A percentile compares a stretch with the other conserved stretches of the same genome.
phyloP scores from a whole-genome alignment of 2,113 vertebrate species.

The Danio rerio region DNA sequence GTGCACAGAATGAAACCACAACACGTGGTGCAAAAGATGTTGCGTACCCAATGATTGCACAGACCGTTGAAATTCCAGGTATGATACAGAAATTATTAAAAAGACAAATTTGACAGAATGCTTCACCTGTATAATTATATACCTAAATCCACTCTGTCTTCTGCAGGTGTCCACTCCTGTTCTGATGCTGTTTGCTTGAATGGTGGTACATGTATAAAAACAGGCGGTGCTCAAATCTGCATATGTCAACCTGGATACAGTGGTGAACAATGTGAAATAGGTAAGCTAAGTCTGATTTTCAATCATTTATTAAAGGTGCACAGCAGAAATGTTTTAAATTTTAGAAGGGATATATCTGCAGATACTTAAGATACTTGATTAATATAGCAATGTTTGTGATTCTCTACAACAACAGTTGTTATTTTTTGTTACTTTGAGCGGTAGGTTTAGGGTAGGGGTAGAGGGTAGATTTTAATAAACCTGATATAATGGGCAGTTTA shows the following conservation, averaged over 20 bases:
- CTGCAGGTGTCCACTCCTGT: conserved; percentile 84
- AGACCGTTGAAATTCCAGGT: conserved; percentile 75
- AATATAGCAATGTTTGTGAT: no score
- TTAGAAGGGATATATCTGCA: no score
- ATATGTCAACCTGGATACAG: conserved; percentile 89
- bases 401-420: no score
- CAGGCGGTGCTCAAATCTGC: conserved; percentile 80
- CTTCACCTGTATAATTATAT: no score
- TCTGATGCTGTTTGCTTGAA: conserved; percentile 85
- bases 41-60: conserved; percentile 65
- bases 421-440: no score
- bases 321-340: background rate
- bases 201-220: conserved; percentile 87
- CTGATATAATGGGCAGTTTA: no score
- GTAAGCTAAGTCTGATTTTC: conserved; percentile 65
- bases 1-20: conserved; percentile 46
- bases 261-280: conserved; percentile 90
- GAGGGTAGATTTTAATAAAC: no score
- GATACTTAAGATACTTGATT: no score
- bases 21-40: conserved; percentile 48
- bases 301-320: background rate
- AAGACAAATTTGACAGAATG: background rate
- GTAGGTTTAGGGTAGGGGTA: no score
- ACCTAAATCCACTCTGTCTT: conserved; percentile 27
- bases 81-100: conserved; percentile 12